Conservation (phyloP, 2,113 vertebrate genomes). For the Chrysemys picta region DNA sequence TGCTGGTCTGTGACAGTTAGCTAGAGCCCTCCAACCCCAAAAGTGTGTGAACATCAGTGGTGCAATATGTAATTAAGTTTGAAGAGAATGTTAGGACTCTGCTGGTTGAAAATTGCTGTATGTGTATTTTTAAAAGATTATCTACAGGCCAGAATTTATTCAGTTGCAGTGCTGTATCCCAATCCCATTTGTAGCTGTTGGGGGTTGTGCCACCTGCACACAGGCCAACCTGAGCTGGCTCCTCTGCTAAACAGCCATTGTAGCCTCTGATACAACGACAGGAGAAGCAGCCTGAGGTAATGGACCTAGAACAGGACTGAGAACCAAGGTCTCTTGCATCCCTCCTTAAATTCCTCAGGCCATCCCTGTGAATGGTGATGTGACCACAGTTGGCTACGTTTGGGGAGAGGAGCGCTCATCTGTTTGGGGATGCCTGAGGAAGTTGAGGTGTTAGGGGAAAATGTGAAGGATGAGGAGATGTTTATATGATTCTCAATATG, state of each 20-base stretch:
- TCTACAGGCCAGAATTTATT: not conserved
- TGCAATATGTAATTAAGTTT: not conserved
- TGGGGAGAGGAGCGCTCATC: not conserved
- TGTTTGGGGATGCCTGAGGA: not conserved
- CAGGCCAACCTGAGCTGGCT: not conserved
- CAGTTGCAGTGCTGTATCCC: not conserved
- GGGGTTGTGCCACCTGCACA: not conserved
- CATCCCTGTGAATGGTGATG: not conserved
- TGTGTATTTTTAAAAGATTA: not conserved
- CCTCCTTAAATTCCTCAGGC: not conserved
- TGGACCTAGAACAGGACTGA: not conserved
- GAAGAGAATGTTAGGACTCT: not conserved
- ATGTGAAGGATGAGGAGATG: not conserved
- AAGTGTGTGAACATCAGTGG: not conserved
- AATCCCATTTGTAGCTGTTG: not conserved
- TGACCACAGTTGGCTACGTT: not conserved
- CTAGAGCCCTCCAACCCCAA: rapidly evolving
- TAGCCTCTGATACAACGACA: not conserved
- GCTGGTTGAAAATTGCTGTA: not conserved
- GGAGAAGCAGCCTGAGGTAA: not conserved
- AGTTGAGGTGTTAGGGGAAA: not conserved
- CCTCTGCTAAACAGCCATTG: not conserved
- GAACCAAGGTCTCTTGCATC: not conserved
- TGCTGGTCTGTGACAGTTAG: not conserved
- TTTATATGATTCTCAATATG: not conserved